A percentile compares a stretch with the other conserved stretches of the same genome.
Conservation (phyloP, 2,797 vertebrate genomes). For the Enoplosus armatus region DNA sequence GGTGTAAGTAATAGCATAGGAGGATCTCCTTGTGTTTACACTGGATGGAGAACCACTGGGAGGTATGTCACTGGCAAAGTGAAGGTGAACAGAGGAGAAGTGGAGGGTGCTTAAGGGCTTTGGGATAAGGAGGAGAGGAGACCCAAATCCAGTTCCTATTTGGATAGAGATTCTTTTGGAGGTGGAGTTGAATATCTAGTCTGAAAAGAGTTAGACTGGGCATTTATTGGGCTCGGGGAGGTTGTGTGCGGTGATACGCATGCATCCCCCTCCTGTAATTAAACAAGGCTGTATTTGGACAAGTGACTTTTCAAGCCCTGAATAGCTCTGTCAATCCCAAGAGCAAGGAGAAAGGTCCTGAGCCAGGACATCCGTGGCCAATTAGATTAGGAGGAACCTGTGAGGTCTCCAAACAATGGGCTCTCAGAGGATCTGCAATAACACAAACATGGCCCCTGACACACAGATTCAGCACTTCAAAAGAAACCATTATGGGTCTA, state of each 20-base stretch:
- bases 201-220: conserved; percentile 68
- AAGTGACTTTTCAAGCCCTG: conserved; percentile 76
- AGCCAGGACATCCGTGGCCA: conserved; percentile 76
- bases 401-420: conserved; percentile 80
- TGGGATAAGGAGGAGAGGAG: conserved; percentile 76
- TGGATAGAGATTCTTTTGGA: conserved; percentile 79
- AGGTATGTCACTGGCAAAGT: conserved; percentile 81
- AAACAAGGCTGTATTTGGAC: conserved; percentile 83
- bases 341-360: conserved; percentile 74
- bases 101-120: conserved; percentile 77
- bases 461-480: conserved; percentile 70
- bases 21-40: conserved; percentile 83
- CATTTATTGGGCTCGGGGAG: conserved; percentile 65
- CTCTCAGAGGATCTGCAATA: conserved; percentile 79
- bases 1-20: conserved; percentile 75
- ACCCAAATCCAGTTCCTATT: conserved; percentile 79
- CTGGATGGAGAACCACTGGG: conserved; percentile 78
- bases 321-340: conserved; percentile 74
- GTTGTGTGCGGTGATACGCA: conserved; percentile 64
- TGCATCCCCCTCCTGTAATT: conserved; percentile 78
- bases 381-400: conserved; percentile 80
- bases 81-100: conserved; percentile 73
- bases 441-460: conserved; percentile 79
- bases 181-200: conserved; percentile 70
- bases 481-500: conserved; percentile 62